Base-by-base conservation (phyloP, 2,797 vertebrate species). In the Pteropus rufus region DNA sequence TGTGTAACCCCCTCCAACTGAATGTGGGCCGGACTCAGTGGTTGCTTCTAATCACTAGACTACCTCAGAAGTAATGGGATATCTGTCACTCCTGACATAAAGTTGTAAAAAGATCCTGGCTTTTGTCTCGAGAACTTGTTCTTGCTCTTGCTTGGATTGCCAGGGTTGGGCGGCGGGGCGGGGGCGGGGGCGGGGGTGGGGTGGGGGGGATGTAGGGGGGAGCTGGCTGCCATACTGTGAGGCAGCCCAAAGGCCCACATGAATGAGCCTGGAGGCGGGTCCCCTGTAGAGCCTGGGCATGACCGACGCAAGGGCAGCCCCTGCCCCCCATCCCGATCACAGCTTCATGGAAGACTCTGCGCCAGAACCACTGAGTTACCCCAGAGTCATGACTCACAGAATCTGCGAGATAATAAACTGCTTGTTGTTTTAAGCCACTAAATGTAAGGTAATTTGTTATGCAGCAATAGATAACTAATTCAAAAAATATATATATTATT, bases 251-350 rank as follows among this genome's bases (percentile, higher is more conserved):
- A 0, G n/a, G 31, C 31, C 60, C 24, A 0, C 14, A 0, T 1
- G 10, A 19, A 24, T 18, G 4, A 85, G 15, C 67, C 15, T 64
- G 34, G 39, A 56, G 3, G 0, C 1, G 21, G 36, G 1, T 10
- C 31, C 62, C 64, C 36, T 21, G 7, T 2, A 46, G 36, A n/a
- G 54, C 70, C 39, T 23, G 26, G 58, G 3, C 44, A 3, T 31
- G 41, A 26, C 3, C 8, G 39, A 7, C 49, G 1, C 0, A 12
- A 7, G 24, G 7, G 24, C 6, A n/a, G 39, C 24, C n/a, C 79
- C 26, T 31, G 19, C 34, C 26, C 23, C 0, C 39, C 9, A 0
- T 44, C 44, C 18, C 10, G 31, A 11, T 2, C 14, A 6, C 3
- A 2, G 56, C n/a, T 11, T 34, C 11, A 0, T 3, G 23, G 31